Evolutionary conservation across 2,888 invertebrate genomes (phyloP).

Genomic region (Hyposoter dolosus): DNA sequence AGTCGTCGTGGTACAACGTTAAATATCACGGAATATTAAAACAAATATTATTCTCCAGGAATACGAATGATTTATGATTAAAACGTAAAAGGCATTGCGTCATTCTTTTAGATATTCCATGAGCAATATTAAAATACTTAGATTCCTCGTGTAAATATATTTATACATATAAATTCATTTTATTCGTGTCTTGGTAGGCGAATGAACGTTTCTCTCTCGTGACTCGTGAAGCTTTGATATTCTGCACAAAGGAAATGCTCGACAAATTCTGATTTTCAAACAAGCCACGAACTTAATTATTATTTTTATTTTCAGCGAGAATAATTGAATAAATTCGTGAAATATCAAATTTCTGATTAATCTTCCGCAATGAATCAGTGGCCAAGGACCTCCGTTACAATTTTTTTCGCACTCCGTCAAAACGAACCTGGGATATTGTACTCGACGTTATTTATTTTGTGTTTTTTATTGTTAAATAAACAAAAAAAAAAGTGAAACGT

Average conservation of each 20-base stretch:
- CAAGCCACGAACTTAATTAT: not conserved
- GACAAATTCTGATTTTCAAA: not conserved
- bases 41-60: not conserved
- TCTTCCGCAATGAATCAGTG: not conserved
- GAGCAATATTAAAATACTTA: slow-evolving; percentile 4
- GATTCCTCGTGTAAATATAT: slow-evolving; percentile 24
- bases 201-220: not conserved
- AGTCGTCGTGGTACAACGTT: not conserved
- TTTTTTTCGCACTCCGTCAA: not conserved
- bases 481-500: not conserved
- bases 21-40: not conserved
- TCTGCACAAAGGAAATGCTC: not conserved
- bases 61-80: not conserved
- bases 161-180: not conserved
- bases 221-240: not conserved
- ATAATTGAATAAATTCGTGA: not conserved
- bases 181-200: not conserved
- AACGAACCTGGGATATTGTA: not conserved
- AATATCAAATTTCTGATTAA: not conserved
- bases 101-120: not conserved
- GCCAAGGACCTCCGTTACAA: not conserved
- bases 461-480: not conserved
- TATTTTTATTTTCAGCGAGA: not conserved
- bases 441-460: not conserved
- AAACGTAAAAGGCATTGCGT: slow-evolving; percentile 27